Evolutionary conservation across 2,797 vertebrate genomes (phyloP).

Genomic region (Parotocinclus haroldoi): DNA sequence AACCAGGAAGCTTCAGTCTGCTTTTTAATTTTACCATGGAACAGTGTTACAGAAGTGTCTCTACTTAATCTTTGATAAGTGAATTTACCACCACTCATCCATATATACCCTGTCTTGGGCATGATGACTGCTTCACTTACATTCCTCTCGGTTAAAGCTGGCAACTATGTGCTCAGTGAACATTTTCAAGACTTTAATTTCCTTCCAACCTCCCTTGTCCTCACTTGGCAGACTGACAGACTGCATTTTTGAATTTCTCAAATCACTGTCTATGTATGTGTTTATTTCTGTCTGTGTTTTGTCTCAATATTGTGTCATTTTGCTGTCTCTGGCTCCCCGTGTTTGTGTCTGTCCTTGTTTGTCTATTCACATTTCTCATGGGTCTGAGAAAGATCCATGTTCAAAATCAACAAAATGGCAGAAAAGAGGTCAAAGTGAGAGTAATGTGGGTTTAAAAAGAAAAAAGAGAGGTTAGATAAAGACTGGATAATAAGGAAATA

Average conservation of each 20-base stretch:
- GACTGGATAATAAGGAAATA: no score
- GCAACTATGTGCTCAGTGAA: constrained; percentile 58
- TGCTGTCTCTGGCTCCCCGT: not conserved
- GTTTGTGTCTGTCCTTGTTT: constrained; percentile 16
- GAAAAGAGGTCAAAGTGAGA: constrained; percentile 16
- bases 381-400: constrained; percentile 19
- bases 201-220: constrained; percentile 37
- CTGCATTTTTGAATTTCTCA: constrained; percentile 24
- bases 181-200: constrained; percentile 57
- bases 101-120: constrained; percentile 26
- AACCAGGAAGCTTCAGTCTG: no score
- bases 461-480: no score
- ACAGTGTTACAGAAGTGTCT: no score
- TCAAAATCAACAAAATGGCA: constrained; percentile 22
- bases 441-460: not conserved
- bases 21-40: no score
- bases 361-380: constrained; percentile 19
- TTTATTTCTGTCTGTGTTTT: constrained; percentile 5
- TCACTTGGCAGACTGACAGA: constrained; percentile 10
- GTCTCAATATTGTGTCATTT: constrained; percentile 1
- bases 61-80: constrained; percentile 2
- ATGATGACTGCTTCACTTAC: constrained; percentile 57
- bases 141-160: constrained; percentile 55
- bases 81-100: no score
- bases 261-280: constrained; percentile 13